These are phyloP conservation scores for Prietella phreatophila DNA, from an alignment of 2,113 vertebrate species.

Conservation along the genomic window DNA sequence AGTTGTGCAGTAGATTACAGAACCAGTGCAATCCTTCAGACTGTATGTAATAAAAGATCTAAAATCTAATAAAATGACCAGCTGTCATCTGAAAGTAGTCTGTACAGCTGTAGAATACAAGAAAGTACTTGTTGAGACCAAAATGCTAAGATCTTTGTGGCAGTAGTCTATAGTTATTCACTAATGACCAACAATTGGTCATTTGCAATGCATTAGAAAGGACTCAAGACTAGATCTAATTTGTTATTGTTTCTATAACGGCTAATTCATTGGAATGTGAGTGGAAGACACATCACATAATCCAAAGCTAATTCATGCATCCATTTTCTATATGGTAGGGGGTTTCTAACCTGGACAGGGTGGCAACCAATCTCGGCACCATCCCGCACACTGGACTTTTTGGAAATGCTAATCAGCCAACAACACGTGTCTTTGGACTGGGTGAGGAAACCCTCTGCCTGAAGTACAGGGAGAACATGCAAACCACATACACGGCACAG, in stretches of 20 bases:
- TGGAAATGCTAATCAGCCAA: too few species aligned
- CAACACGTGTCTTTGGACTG: too few species aligned
- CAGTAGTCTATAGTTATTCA: background rate
- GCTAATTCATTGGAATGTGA: background rate
- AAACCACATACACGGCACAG: too few species aligned
- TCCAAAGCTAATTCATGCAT: background rate
- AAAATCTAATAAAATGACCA: background rate
- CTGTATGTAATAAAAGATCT: background rate
- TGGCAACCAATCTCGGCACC: too few species aligned
- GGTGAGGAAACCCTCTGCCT: too few species aligned
- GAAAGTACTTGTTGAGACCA: background rate
- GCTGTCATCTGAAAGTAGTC: background rate
- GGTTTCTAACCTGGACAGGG: too few species aligned
- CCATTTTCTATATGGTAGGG: background rate
- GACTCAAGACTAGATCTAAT: background rate
- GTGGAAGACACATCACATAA: background rate
- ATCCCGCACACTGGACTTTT: too few species aligned
- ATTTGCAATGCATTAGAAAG: background rate
- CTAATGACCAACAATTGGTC: background rate
- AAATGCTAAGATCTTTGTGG: background rate
- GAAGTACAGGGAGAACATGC: too few species aligned
- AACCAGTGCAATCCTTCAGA: background rate
- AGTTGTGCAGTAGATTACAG: background rate
- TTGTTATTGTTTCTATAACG: background rate
- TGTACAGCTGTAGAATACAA: background rate